Percentiles rank a stretch among this genome's conserved stretches.
Evolutionary conservation across 2,113 vertebrate species (phyloP).

Genomic region (Delphinus delphis): DNA sequence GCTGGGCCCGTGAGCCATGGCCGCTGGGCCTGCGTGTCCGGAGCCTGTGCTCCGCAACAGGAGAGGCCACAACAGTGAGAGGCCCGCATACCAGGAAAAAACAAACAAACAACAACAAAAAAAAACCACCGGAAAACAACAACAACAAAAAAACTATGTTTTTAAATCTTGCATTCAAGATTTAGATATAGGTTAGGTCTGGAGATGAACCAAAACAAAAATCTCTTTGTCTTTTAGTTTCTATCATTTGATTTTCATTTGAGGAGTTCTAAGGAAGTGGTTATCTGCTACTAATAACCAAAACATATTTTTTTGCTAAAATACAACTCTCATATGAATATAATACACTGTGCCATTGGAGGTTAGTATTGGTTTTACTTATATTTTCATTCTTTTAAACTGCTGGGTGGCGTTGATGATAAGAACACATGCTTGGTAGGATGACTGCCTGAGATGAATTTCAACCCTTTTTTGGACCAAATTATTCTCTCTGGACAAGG

Average conservation of each 20-base stretch:
- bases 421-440: background rate
- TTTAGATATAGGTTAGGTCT: background rate
- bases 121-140: background rate
- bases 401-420: background rate
- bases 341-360: background rate
- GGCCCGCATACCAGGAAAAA: too few relatives aligned
- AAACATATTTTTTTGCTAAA: background rate
- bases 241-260: conserved; percentile 10
- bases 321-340: background rate
- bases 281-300: conserved; percentile 28
- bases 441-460: background rate
- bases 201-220: background rate
- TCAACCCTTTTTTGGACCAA: background rate
- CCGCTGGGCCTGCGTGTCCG: too few relatives aligned
- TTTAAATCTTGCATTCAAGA: background rate
- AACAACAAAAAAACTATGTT: background rate
- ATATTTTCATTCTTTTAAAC: background rate
- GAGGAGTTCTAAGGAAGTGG: conserved; percentile 7
- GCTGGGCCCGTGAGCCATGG: too few relatives aligned
- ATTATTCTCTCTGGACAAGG: background rate
- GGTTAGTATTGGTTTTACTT: background rate
- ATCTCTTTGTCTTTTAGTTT: background rate
- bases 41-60: too few relatives aligned
- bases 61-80: too few relatives aligned
- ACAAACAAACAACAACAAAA: too few relatives aligned